Evolutionary conservation across 2,888 invertebrate genomes (phyloP).

Genomic region (Cephonodes hylas): DNA sequence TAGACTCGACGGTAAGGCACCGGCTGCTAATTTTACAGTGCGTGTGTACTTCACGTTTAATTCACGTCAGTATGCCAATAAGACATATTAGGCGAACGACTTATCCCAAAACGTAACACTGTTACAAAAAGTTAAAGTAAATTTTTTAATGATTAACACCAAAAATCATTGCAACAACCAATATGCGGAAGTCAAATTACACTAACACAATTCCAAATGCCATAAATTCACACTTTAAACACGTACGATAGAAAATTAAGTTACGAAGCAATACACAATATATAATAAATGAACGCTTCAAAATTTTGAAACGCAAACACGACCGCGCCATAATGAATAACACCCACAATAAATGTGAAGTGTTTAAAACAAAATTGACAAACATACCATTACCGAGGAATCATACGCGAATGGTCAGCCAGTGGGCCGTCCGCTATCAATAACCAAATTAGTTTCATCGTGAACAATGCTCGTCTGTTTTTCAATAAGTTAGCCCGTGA

Average conservation of each 20-base stretch:
- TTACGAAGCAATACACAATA: background rate
- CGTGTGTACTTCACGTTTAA: no score
- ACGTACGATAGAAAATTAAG: no score
- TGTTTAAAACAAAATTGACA: background rate
- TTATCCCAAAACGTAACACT: no score
- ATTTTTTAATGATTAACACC: background rate
- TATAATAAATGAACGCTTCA: background rate
- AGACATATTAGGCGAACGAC: no score
- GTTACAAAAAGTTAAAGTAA: no score
- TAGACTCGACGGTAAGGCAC: background rate
- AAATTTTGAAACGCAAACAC: background rate
- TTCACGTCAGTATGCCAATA: no score
- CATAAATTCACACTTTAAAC: no score
- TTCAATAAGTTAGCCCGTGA: conserved; percentile 17
- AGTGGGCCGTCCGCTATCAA: conserved; percentile 33
- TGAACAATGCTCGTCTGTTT: conserved; percentile 25
- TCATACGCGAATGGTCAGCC: conserved; percentile 1
- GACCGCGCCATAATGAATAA: background rate
- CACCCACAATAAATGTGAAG: background rate
- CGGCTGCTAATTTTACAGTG: background rate
- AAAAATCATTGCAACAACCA: background rate
- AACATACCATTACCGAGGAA: background rate
- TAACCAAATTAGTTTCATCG: conserved; percentile 48
- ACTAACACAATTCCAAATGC: no score
- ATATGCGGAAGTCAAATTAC: no score